Evolutionary conservation across 2,888 invertebrate species (phyloP).

Genomic region (Cephus nigrinus): DNA sequence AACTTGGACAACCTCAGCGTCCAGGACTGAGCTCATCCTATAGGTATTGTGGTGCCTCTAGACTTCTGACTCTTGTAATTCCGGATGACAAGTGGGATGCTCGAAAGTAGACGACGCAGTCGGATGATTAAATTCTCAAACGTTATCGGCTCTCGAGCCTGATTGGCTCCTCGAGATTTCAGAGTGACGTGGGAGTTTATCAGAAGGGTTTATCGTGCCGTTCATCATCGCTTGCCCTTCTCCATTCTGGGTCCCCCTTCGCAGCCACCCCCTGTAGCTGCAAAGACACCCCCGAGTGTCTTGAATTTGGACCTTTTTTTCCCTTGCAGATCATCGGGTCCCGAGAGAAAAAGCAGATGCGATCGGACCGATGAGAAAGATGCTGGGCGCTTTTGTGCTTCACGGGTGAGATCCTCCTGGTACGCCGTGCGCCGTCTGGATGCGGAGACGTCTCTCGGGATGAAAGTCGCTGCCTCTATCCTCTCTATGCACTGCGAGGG

Average conservation of each 20-base stretch:
- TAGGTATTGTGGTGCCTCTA: background rate
- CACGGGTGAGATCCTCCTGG: background rate
- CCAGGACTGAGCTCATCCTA: background rate
- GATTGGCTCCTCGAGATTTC: background rate
- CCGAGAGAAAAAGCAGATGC: background rate
- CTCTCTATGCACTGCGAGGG: background rate
- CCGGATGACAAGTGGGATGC: background rate
- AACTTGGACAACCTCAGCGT: background rate
- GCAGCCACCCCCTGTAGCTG: no score
- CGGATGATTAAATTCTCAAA: background rate
- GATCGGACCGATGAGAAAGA: background rate
- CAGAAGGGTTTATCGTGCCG: background rate
- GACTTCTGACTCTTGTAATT: background rate
- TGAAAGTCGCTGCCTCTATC: conserved; percentile 3
- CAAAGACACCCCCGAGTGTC: background rate
- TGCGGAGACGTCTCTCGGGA: background rate
- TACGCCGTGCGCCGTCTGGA: background rate
- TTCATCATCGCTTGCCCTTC: background rate
- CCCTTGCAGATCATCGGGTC: background rate
- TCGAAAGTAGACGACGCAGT: background rate
- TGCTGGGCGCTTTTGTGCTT: background rate
- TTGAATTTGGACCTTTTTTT: background rate
- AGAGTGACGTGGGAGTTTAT: background rate
- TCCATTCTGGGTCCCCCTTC: background rate
- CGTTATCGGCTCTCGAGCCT: background rate